Evolutionary conservation across 2,113 vertebrate species (phyloP).

Genomic region (Nothobranchius furzeri): DNA sequence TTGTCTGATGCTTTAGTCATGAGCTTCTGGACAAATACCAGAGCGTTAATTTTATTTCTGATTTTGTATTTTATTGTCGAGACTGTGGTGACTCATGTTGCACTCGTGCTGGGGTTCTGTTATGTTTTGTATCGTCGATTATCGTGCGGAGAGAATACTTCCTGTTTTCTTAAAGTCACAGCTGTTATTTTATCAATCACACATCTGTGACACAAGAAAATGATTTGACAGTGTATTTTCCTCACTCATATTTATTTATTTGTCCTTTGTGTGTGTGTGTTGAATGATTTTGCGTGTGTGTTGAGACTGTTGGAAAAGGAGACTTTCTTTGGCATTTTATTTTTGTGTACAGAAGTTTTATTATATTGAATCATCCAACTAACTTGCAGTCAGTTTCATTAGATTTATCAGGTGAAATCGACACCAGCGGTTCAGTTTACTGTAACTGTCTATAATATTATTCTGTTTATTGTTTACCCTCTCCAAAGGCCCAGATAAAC

Average conservation of each 20-base stretch:
- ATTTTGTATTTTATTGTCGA: slow-evolving; percentile 51
- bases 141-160: slow-evolving; percentile 49
- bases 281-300: slow-evolving; percentile 2
- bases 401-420: slow-evolving; percentile 9
- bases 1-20: slow-evolving; percentile 70
- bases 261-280: slow-evolving; percentile 43
- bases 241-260: slow-evolving; percentile 78
- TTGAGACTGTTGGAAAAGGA: slow-evolving; percentile 48
- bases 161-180: slow-evolving; percentile 62
- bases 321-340: slow-evolving; percentile 47
- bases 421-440: slow-evolving; percentile 16
- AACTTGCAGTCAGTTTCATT: slow-evolving; percentile 32
- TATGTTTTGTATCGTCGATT: slow-evolving; percentile 49
- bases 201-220: slow-evolving; percentile 68
- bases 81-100: slow-evolving; percentile 74
- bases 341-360: slow-evolving; percentile 50
- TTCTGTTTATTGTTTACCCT: no score
- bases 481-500: background rate
- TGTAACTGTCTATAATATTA: no score
- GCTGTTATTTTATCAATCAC: slow-evolving; percentile 68
- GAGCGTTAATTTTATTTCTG: slow-evolving; percentile 31
- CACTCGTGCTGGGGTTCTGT: slow-evolving; percentile 69
- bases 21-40: slow-evolving; percentile 57
- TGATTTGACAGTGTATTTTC: slow-evolving; percentile 74
- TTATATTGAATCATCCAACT: slow-evolving; percentile 41